These are phyloP conservation scores for Hesperia comma DNA, from an alignment of 2,888 invertebrate genomes.

Conservation along the genomic window DNA sequence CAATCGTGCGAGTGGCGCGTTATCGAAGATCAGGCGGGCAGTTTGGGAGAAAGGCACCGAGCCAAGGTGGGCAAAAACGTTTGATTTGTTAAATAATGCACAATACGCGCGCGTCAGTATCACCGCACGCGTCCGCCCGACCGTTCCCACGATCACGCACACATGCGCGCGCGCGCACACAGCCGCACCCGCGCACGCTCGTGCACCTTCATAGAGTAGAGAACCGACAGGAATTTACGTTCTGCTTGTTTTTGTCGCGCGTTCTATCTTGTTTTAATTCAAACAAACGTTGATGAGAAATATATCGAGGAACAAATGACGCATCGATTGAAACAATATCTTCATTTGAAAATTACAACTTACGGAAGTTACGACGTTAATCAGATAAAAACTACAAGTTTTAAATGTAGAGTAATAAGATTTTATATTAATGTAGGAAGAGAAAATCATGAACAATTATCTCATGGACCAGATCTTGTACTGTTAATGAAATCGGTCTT, in stretches of 20 bases:
- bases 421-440: neutral
- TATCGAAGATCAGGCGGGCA: constrained; percentile 41
- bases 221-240: constrained; percentile 45
- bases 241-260: constrained; percentile 28
- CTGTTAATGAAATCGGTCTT: constrained; percentile 12
- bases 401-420: neutral
- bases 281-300: constrained; percentile 31
- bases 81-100: constrained; percentile 62
- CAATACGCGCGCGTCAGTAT: constrained; percentile 74
- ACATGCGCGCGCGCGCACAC: constrained; percentile 47
- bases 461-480: neutral
- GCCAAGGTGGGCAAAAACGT: constrained; percentile 36
- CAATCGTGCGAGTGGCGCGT: constrained; percentile 44
- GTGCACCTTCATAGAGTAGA: constrained; percentile 46
- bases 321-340: constrained; percentile 8
- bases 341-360: neutral
- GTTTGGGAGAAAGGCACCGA: constrained; percentile 48
- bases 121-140: constrained; percentile 76
- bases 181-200: constrained; percentile 67
- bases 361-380: neutral
- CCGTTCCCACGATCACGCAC: constrained; percentile 78
- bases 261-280: constrained; percentile 26
- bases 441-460: neutral
- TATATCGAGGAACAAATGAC: constrained; percentile 20
- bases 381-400: neutral